Percentiles rank a stretch among this genome's conserved stretches.
phyloP scores from a whole-genome alignment of 2,113 vertebrate genomes.

The Pithys albifrons region DNA sequence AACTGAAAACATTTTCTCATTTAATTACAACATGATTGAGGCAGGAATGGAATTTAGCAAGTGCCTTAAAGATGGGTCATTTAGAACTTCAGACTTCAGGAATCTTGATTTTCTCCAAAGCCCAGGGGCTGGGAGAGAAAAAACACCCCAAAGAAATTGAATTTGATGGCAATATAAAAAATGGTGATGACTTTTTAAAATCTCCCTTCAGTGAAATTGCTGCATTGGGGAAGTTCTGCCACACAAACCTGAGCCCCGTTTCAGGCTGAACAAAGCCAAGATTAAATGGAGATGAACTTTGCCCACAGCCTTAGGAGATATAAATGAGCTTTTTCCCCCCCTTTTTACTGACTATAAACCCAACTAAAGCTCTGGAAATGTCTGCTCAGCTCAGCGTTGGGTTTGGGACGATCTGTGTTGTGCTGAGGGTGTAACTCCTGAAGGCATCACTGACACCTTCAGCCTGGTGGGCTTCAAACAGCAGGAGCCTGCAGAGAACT shows the following conservation, averaged over 20 bases:
- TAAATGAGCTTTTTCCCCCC: background rate
- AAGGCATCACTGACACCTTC: background rate
- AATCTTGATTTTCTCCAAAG: background rate
- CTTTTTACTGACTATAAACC: background rate
- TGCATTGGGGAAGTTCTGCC: background rate
- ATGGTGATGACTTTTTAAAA: background rate
- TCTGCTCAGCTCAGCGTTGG: fast-evolving
- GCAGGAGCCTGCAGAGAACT: background rate
- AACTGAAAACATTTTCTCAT: background rate
- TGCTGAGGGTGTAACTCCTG: background rate
- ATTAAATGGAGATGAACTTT: background rate
- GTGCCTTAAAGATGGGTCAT: background rate
- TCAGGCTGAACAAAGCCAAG: background rate
- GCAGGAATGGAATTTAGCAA: background rate
- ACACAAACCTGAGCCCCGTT: background rate
- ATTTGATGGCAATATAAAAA: background rate
- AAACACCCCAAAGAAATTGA: background rate
- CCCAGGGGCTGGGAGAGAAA: background rate
- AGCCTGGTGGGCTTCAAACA: background rate
- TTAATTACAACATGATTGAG: background rate
- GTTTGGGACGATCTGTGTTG: background rate
- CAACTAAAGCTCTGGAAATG: background rate
- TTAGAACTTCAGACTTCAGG: background rate
- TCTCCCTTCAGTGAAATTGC: background rate
- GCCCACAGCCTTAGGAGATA: background rate